phyloP scores from a whole-genome alignment of 2,797 vertebrate species.

The Pseudochirops corinnae region DNA sequence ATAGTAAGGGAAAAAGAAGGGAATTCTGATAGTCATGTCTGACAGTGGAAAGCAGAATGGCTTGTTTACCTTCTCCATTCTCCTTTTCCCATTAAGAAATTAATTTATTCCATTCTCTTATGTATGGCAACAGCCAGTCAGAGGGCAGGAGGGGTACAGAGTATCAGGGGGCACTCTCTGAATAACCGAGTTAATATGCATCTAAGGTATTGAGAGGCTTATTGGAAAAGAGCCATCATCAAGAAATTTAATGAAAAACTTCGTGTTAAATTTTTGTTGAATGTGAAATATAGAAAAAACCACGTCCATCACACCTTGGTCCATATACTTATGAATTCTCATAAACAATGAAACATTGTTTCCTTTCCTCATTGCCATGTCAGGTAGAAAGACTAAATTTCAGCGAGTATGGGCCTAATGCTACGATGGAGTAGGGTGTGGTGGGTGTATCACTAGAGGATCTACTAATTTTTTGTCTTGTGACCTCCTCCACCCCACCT shows the following conservation, averaged over 20 bases:
- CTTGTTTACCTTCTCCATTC: not conserved
- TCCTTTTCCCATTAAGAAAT: not conserved
- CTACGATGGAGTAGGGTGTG: not conserved
- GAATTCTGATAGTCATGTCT: not conserved
- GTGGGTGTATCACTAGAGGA: not conserved
- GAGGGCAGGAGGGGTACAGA: not conserved
- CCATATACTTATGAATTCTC: not conserved
- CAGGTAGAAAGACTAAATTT: not conserved
- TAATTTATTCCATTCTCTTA: not conserved
- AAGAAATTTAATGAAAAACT: not conserved
- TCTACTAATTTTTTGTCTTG: not conserved
- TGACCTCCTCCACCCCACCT: too few species aligned
- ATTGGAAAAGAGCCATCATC: not conserved
- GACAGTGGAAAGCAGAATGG: not conserved
- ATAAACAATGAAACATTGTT: not conserved
- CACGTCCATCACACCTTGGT: too few species aligned
- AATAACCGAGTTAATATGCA: not conserved
- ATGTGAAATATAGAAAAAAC: too few species aligned
- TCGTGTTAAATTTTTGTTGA: too few species aligned
- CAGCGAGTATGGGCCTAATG: not conserved
- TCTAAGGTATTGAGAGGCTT: not conserved
- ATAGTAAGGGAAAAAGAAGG: not conserved
- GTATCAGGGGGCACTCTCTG: not conserved
- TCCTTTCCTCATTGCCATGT: not conserved
- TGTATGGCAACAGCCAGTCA: not conserved